Evolutionary conservation across 2,797 vertebrate genomes (phyloP), one percentile per base, ranked within the genome.

Genomic region (Acanthopagrus latus): DNA sequence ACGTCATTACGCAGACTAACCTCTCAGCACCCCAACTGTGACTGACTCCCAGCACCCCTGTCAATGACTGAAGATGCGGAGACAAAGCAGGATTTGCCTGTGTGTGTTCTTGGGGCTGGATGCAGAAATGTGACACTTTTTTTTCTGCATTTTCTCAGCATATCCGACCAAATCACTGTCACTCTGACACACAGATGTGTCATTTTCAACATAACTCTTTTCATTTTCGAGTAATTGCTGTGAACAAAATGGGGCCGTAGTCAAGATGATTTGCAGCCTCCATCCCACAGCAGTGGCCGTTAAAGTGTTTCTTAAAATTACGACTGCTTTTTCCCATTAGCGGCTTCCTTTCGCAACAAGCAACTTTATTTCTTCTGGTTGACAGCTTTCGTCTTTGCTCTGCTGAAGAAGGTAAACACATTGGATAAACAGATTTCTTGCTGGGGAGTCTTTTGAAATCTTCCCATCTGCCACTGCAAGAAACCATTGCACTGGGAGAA

Each of bases 271-370:
- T 81, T 78, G 71, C 58, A 75, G 54, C 59, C 62, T 70, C 55
- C 20, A 18, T 69, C 63, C 69, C 27, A 48, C 76, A 57, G 33
- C 69, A 67, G 55, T 59, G 73, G 48, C 4, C 21, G 0, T 63
- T 77, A 74, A 75, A 48, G 52, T 29, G 57, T 59, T 77, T 74
- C 71, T 65, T 52, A 21, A 76, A 81, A 76, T 60, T 44, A 70
- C 48, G 55, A 75, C 81, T 78, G 57, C 66, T 77, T 81, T 81
- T 86, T 86, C 81, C 71, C 78, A 79, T 81, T 48, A 81, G 77
- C 69, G 23, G 47, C 64, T 65, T 79, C 16, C 51, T 81, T 69
- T 79, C 1, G 2, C 64, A 52, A 64, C 66, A 33, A 69, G 57
- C 69, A 58, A 77, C 76, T 71, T 67, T 71, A 80, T 81, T 76